These are phyloP conservation scores for Thelaira solivaga DNA, from an alignment of 2,888 invertebrate species.

Conservation along the genomic window DNA sequence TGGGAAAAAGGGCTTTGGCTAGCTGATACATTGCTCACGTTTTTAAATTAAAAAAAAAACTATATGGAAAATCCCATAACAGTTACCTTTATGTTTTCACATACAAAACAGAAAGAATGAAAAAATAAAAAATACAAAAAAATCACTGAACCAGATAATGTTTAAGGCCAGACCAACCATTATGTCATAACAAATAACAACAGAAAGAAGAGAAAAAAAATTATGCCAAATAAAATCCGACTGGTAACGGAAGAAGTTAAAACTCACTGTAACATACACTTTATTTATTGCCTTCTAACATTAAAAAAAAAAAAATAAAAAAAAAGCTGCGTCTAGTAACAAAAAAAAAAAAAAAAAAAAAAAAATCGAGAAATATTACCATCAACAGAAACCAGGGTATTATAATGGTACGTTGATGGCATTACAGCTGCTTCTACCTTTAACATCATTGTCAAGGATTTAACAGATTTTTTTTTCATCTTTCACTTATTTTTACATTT, in stretches of 20 bases:
- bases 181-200: slow-evolving; percentile 34
- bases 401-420: background rate
- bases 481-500: slow-evolving; percentile 2
- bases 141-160: slow-evolving; percentile 57
- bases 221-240: slow-evolving; percentile 22
- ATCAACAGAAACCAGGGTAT: slow-evolving; percentile 5
- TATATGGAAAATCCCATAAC: background rate
- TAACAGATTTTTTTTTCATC: slow-evolving; percentile 16
- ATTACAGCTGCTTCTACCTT: background rate
- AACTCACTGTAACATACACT: slow-evolving; percentile 23
- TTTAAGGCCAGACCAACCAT: slow-evolving; percentile 40
- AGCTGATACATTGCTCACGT: too few relatives aligned
- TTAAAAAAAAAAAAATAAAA: slow-evolving; percentile 5
- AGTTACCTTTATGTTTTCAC: background rate
- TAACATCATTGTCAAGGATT: slow-evolving; percentile 55
- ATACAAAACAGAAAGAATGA: background rate
- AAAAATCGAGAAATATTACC: slow-evolving; percentile 33
- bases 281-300: slow-evolving; percentile 52
- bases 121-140: slow-evolving; percentile 12
- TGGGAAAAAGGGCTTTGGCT: too few relatives aligned
- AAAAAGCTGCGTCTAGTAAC: background rate
- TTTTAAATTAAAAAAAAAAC: too few relatives aligned
- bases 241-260: slow-evolving; percentile 43
- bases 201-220: background rate
- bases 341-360: too few relatives aligned